phyloP scores from a whole-genome alignment of 2,113 vertebrate species.

The Cottus gobio region DNA sequence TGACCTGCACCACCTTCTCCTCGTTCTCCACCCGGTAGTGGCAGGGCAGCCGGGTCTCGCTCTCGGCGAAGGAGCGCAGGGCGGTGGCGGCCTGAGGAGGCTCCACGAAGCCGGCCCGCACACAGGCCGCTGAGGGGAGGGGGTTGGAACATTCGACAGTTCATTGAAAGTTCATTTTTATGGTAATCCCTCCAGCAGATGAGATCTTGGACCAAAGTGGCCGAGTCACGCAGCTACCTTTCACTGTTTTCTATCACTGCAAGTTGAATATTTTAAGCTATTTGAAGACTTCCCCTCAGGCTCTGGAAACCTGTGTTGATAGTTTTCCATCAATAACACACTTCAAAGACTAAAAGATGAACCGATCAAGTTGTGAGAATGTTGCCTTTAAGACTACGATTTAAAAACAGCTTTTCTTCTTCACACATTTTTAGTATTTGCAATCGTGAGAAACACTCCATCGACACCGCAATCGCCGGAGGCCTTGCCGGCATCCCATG shows the following conservation, averaged over 20 bases:
- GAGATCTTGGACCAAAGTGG: no score
- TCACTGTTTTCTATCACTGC: background rate
- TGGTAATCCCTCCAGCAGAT: background rate
- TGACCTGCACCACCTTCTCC: conserved; percentile 79
- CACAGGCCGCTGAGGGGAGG: conserved; percentile 29
- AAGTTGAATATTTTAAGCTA: background rate
- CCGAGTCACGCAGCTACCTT: no score
- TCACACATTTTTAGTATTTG: no score
- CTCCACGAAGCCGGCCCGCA: conserved; percentile 65
- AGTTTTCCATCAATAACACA: background rate
- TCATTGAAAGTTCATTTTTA: no score
- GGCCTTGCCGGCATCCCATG: background rate
- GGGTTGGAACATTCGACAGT: no score
- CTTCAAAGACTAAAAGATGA: background rate
- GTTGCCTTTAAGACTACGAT: background rate
- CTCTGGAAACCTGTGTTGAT: background rate
- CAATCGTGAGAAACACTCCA: background rate
- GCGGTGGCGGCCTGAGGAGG: conserved; percentile 45
- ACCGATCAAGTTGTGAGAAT: background rate
- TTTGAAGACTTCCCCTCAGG: no score
- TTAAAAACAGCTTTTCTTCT: background rate
- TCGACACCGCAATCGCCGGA: background rate
- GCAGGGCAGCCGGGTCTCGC: conserved; percentile 77
- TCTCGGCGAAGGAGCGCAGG: conserved; percentile 59
- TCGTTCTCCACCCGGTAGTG: conserved; percentile 42